These are phyloP conservation scores for Caenorhabditis zanzibari DNA, from an alignment of 2,888 invertebrate genomes.

Conservation along the genomic window DNA sequence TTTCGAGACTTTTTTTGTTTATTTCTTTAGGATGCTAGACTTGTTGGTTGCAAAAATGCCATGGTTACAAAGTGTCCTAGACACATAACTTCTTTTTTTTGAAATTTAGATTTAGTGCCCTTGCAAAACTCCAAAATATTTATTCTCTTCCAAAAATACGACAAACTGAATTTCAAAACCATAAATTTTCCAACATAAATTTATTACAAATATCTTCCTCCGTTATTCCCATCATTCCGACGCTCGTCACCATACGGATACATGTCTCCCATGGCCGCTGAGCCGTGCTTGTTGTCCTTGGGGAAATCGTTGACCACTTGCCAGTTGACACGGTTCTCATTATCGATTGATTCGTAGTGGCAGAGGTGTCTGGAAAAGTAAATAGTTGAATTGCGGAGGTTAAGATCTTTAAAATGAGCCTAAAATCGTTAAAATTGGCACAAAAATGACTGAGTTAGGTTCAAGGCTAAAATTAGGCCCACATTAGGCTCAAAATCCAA, in stretches of 20 bases:
- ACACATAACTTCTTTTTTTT: too few relatives aligned
- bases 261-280: conserved; percentile 80
- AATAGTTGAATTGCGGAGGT: neutral
- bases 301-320: conserved; percentile 71
- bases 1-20: too few relatives aligned
- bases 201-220: conserved; percentile 44
- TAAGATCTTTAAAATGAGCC: neutral
- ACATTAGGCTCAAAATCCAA: too few relatives aligned
- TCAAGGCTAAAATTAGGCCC: neutral
- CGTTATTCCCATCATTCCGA: conserved; percentile 36
- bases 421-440: neutral
- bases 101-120: too few relatives aligned
- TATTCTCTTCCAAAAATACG: too few relatives aligned
- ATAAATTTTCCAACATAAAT: neutral
- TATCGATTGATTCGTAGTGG: conserved; percentile 78
- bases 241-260: conserved; percentile 77
- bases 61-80: too few relatives aligned
- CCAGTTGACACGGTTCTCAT: conserved; percentile 71
- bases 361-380: conserved; percentile 77
- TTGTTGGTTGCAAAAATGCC: too few relatives aligned
- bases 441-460: neutral
- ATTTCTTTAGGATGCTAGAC: too few relatives aligned
- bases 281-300: conserved; percentile 80
- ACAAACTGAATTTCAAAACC: neutral
- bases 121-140: too few relatives aligned